These are phyloP conservation scores for Tenthredo mesomela DNA, from an alignment of 2,888 invertebrate genomes.

Conservation along the genomic window DNA sequence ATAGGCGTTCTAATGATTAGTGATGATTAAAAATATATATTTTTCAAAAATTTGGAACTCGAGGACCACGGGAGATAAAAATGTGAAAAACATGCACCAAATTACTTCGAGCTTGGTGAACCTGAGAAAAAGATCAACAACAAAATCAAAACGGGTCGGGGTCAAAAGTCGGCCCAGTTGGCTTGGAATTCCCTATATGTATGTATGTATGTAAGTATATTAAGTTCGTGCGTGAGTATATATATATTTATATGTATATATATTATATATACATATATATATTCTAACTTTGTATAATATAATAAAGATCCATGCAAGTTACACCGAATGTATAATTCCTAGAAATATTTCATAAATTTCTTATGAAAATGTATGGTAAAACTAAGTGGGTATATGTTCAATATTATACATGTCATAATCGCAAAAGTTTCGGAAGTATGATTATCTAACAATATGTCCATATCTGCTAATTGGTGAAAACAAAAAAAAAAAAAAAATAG, in stretches of 20 bases:
- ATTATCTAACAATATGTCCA: constrained; percentile 63
- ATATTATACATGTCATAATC: background rate
- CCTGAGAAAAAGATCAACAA: too few relatives aligned
- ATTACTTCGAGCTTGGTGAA: too few relatives aligned
- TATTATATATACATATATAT: background rate
- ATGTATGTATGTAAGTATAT: background rate
- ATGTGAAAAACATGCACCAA: too few relatives aligned
- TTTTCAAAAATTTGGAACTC: too few relatives aligned
- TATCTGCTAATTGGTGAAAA: constrained; percentile 18
- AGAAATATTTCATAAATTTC: background rate
- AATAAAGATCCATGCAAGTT: constrained; percentile 27
- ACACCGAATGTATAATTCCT: background rate
- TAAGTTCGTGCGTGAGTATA: background rate
- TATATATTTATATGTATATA: background rate
- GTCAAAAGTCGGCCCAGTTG: too few relatives aligned
- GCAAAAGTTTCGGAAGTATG: constrained; percentile 52
- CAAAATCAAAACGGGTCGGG: too few relatives aligned
- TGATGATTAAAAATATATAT: too few relatives aligned
- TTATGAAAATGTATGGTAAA: background rate
- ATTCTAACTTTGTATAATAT: background rate
- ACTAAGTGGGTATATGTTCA: background rate
- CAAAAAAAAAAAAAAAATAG: background rate
- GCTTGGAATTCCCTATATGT: too few relatives aligned
- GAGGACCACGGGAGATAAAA: too few relatives aligned
- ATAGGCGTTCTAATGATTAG: too few relatives aligned